A percentile compares a stretch with the other conserved stretches of the same genome.
Conservation (phyloP, 2,113 vertebrate genomes). For the Notarius quadriscutis region DNA sequence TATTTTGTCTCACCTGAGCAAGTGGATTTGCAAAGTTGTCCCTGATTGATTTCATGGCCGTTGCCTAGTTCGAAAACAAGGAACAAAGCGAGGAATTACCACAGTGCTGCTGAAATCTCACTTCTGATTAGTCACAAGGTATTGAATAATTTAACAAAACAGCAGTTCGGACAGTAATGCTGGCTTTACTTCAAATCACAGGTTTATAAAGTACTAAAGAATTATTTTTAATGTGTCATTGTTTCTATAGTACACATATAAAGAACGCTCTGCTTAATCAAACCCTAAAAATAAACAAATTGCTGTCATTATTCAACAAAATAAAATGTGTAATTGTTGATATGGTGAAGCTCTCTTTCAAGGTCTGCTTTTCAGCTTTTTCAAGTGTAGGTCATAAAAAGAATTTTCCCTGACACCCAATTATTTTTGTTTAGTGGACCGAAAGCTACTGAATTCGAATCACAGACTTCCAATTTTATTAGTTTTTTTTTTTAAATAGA, state of each 20-base stretch:
- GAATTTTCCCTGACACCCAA: no score
- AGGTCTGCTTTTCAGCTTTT: no score
- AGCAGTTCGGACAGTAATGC: not conserved
- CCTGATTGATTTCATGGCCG: constrained; percentile 53
- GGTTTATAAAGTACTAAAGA: not conserved
- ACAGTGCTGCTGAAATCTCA: not conserved
- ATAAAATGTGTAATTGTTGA: not conserved
- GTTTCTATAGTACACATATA: not conserved
- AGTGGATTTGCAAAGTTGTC: constrained; percentile 61
- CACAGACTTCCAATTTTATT: no score
- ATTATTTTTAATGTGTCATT: not conserved
- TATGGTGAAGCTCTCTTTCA: not conserved
- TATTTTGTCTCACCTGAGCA: constrained; percentile 66
- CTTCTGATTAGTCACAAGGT: not conserved
- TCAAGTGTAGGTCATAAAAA: no score
- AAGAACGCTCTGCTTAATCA: not conserved
- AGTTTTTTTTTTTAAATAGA: no score
- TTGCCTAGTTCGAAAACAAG: constrained; percentile 46
- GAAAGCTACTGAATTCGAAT: no score
- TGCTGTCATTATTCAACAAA: not conserved
- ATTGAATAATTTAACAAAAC: not conserved
- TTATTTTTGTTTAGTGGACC: no score
- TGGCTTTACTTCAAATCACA: not conserved
- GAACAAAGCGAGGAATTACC: not conserved
- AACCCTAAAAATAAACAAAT: not conserved